A percentile compares a stretch with the other conserved stretches of the same genome.
These are phyloP conservation scores for Anabacerthia variegaticeps DNA, from an alignment of 2,797 vertebrate species.

Conservation along the genomic window DNA sequence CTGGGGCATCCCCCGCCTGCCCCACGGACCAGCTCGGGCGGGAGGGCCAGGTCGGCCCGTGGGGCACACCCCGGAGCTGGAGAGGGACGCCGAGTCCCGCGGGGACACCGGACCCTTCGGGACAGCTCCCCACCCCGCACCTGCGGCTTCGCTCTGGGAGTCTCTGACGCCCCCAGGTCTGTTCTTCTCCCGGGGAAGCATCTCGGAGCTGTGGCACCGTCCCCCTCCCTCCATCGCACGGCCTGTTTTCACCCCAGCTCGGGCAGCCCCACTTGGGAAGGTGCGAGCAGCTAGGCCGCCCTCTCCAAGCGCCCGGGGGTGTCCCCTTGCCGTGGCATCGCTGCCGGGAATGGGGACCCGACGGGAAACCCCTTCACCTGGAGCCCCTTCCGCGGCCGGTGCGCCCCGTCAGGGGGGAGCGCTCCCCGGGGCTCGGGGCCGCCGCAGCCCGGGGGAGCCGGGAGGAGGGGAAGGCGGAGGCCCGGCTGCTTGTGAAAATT, in stretches of 20 bases:
- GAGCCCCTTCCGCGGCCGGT: background rate
- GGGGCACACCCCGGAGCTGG: background rate
- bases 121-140: background rate
- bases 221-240: background rate
- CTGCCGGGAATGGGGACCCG: background rate
- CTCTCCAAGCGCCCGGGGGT: background rate
- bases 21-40: background rate
- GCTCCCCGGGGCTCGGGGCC: background rate
- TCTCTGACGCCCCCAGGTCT: background rate
- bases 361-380: background rate
- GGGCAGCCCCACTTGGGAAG: background rate
- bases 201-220: background rate
- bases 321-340: background rate
- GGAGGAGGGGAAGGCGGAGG: conserved; percentile 57
- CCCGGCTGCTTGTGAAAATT: conserved; percentile 79
- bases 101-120: background rate
- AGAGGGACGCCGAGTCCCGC: background rate
- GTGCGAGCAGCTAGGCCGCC: background rate
- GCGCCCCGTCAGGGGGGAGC: background rate
- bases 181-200: background rate
- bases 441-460: background rate
- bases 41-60: rapidly evolving
- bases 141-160: background rate
- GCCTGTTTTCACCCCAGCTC: background rate
- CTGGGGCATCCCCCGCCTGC: background rate